Evolutionary conservation across 2,113 vertebrate genomes (phyloP).

Genomic region (Boleophthalmus pectinirostris): DNA sequence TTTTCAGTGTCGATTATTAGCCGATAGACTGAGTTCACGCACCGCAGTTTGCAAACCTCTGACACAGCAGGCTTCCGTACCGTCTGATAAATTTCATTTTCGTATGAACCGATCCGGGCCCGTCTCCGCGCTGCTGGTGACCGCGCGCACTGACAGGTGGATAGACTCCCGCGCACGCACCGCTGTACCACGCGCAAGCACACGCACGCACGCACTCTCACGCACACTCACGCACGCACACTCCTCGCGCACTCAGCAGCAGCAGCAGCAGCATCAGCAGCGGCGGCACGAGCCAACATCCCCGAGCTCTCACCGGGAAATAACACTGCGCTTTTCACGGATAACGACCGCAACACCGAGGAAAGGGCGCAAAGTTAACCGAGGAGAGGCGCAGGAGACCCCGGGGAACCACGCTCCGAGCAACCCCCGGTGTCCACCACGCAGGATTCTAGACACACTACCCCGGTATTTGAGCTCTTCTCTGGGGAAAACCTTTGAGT

Average conservation of each 20-base stretch:
- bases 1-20: too few relatives aligned
- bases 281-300: background rate
- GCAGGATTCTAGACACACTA: background rate
- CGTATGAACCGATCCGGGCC: too few relatives aligned
- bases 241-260: conserved; percentile 2
- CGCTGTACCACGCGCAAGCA: conserved; percentile 8
- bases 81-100: too few relatives aligned
- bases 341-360: background rate
- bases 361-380: background rate
- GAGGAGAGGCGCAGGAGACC: background rate
- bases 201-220: background rate
- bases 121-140: too few relatives aligned
- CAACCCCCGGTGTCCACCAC: background rate
- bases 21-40: too few relatives aligned
- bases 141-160: conserved; percentile 2
- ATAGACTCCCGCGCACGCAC: conserved; percentile 5
- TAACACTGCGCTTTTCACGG: background rate
- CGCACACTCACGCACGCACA: background rate
- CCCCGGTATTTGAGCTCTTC: background rate
- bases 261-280: background rate
- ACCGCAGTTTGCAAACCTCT: too few relatives aligned
- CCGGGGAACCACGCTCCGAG: background rate
- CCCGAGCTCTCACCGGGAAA: background rate
- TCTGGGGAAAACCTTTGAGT: background rate
- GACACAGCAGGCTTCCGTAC: too few relatives aligned